These are phyloP conservation scores for Balaenoptera acutorostrata DNA, from an alignment of 2,113 vertebrate species.

Conservation along the genomic window DNA sequence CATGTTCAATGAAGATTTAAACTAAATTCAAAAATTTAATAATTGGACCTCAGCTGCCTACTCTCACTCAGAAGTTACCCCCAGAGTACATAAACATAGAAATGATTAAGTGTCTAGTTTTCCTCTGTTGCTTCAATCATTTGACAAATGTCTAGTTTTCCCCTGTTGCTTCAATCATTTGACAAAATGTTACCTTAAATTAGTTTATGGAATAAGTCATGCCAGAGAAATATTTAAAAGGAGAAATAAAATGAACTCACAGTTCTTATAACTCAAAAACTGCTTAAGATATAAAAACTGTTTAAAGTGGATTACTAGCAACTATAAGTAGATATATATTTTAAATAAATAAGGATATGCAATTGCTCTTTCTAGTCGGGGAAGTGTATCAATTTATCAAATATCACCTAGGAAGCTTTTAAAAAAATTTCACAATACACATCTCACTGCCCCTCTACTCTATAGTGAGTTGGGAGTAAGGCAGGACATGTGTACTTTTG, in stretches of 20 bases:
- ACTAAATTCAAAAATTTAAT: neutral
- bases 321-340: neutral
- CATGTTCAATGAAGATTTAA: neutral
- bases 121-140: neutral
- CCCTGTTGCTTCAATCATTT: neutral
- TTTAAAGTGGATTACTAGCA: neutral
- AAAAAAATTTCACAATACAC: neutral
- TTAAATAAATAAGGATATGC: neutral
- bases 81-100: neutral
- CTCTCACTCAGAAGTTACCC: neutral
- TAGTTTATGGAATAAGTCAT: neutral
- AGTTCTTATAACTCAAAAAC: neutral
- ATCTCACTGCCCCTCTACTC: neutral
- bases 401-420: neutral
- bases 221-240: constrained; percentile 28
- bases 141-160: neutral
- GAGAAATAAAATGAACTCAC: neutral
- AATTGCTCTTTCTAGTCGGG: neutral
- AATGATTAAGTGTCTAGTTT: neutral
- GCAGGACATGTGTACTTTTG: neutral
- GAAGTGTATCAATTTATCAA: neutral
- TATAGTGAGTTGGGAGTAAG: neutral
- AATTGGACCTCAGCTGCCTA: neutral
- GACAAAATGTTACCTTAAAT: neutral
- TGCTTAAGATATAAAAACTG: neutral